Evolutionary conservation across 2,888 invertebrate species (phyloP).

Genomic region (Eucera pruinosa): DNA sequence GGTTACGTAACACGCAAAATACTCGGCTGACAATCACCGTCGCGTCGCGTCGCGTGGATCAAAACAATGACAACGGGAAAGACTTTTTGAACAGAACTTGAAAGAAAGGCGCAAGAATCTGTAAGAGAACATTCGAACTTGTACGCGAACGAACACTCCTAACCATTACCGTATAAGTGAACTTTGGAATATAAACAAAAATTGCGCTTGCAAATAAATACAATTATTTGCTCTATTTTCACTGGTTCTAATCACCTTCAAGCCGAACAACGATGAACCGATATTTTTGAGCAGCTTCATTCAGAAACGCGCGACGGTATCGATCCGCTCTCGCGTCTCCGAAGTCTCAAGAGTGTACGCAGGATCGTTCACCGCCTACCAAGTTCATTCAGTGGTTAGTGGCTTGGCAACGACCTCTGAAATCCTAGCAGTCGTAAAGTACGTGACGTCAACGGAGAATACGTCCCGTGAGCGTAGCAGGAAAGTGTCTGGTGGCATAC

Average conservation of each 20-base stretch:
- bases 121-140: too few relatives aligned
- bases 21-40: constrained; percentile 32
- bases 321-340: background rate
- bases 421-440: background rate
- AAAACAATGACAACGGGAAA: background rate
- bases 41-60: background rate
- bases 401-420: constrained; percentile 21
- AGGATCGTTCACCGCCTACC: background rate
- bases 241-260: too few relatives aligned
- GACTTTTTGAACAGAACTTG: too few relatives aligned
- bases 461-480: constrained; percentile 6
- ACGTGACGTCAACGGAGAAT: constrained; percentile 36
- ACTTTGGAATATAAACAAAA: too few relatives aligned
- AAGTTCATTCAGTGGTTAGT: constrained; percentile 1
- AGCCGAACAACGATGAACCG: too few relatives aligned
- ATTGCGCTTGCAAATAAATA: too few relatives aligned
- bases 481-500: background rate
- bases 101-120: too few relatives aligned
- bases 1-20: constrained; percentile 78
- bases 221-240: too few relatives aligned
- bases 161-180: too few relatives aligned
- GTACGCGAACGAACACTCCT: too few relatives aligned
- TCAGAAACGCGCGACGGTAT: background rate
- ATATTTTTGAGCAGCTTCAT: background rate
- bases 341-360: background rate